A percentile compares a stretch with the other conserved stretches of the same genome.
These are phyloP conservation scores for Apis laboriosa DNA, from an alignment of 1,140 invertebrate genomes.

Conservation along the genomic window DNA sequence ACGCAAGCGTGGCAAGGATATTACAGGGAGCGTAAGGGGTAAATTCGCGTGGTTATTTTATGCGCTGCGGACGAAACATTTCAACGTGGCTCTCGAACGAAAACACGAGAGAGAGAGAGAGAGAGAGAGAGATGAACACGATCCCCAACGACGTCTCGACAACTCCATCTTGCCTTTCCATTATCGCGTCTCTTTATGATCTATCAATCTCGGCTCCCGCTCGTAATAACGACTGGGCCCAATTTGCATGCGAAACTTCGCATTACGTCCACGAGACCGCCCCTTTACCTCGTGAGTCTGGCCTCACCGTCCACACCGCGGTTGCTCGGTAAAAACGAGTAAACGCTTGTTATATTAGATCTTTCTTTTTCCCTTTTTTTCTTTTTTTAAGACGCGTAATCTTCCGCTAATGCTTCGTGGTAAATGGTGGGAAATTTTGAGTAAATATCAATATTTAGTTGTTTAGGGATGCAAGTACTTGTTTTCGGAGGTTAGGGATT, in stretches of 20 bases:
- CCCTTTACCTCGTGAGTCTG: too few relatives aligned
- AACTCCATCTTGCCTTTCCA: conserved; percentile 41
- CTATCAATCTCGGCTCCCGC: conserved; percentile 38
- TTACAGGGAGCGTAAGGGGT: conserved; percentile 10
- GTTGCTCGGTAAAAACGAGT: too few relatives aligned
- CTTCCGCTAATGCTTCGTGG: too few relatives aligned
- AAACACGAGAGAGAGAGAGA: background rate
- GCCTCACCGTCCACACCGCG: too few relatives aligned
- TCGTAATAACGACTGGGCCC: conserved; percentile 29
- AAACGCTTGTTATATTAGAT: too few relatives aligned
- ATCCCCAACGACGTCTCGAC: conserved; percentile 12
- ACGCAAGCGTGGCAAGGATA: conserved; percentile 11
- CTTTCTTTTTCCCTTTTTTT: too few relatives aligned
- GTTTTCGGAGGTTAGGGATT: too few relatives aligned
- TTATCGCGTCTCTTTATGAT: conserved; percentile 43
- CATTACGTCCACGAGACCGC: background rate
- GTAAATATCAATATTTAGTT: too few relatives aligned
- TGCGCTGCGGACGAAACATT: conserved; percentile 10
- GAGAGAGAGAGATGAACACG: too few relatives aligned
- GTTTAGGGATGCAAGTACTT: too few relatives aligned
- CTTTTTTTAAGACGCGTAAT: too few relatives aligned
- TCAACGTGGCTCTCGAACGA: background rate
- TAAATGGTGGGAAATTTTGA: too few relatives aligned
- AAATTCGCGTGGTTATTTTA: conserved; percentile 32
- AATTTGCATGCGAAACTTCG: conserved; percentile 48